These are phyloP conservation scores for Limnodromus scolopaceus DNA, from an alignment of 2,797 vertebrate genomes.

Conservation along the genomic window DNA sequence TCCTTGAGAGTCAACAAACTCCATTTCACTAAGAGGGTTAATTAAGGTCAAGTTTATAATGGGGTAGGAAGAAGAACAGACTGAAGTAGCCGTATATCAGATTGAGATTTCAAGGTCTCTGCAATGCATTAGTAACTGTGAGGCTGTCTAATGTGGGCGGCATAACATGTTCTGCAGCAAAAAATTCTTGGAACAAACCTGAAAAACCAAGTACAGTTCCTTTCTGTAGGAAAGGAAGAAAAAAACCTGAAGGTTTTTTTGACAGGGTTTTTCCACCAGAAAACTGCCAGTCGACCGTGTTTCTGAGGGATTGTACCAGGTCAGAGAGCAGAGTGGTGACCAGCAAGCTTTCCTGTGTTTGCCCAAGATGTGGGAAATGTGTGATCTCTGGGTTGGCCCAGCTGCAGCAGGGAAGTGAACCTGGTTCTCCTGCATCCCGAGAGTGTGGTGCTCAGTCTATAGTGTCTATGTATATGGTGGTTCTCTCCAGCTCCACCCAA, in stretches of 20 bases:
- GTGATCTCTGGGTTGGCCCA: rapidly evolving
- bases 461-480: rapidly evolving
- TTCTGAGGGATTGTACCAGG: neutral
- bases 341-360: neutral
- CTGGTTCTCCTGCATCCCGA: rapidly evolving
- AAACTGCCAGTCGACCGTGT: neutral
- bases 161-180: neutral
- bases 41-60: conserved; percentile 79
- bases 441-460: neutral
- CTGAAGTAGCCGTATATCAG: conserved; percentile 56
- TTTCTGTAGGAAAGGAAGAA: neutral
- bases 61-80: conserved; percentile 57
- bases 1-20: conserved; percentile 77
- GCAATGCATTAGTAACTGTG: conserved; percentile 48
- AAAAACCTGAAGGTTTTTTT: neutral
- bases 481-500: rapidly evolving
- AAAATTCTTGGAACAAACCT: neutral
- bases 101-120: conserved; percentile 65
- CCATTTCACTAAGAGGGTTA: conserved; percentile 76
- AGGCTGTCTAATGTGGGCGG: neutral
- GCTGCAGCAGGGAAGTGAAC: neutral
- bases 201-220: neutral
- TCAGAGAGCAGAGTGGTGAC: neutral
- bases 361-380: neutral
- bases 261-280: neutral